Evolutionary conservation across 2,797 vertebrate species (phyloP).

Genomic region (Chelonia mydas): DNA sequence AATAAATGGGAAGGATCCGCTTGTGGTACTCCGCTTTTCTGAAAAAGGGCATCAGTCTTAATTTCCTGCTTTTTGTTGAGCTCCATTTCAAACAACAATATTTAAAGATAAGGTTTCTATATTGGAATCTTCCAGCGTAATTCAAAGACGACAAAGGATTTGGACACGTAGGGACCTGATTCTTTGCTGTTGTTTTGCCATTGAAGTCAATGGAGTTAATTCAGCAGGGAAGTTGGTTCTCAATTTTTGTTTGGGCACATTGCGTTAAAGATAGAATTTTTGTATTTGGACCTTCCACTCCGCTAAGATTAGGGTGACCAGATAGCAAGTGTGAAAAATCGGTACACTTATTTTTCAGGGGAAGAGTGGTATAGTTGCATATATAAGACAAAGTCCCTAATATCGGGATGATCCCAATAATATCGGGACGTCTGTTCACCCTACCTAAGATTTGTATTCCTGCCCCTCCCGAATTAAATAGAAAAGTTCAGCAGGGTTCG

Average conservation of each 20-base stretch:
- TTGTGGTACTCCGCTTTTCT: not conserved
- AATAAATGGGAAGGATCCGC: not conserved
- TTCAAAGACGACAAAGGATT: rapidly evolving
- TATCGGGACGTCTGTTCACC: too few relatives aligned
- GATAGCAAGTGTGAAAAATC: too few relatives aligned
- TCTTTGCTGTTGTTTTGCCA: not conserved
- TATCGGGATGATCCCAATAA: too few relatives aligned
- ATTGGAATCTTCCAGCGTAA: not conserved
- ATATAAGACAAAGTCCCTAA: too few relatives aligned
- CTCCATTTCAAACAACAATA: not conserved
- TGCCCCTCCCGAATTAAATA: not conserved
- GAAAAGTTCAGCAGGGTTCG: not conserved
- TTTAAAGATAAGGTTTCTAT: not conserved
- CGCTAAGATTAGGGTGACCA: not conserved
- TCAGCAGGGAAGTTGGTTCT: not conserved
- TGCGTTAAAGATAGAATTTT: not conserved
- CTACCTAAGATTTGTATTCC: not conserved
- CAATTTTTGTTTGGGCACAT: not conserved
- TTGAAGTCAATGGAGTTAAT: not conserved
- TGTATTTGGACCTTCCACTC: not conserved
- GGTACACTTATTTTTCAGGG: too few relatives aligned
- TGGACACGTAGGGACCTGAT: not conserved
- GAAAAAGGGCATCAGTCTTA: not conserved
- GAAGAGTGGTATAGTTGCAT: too few relatives aligned
- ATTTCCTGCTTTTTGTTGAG: not conserved